A percentile compares a stretch with the other conserved stretches of the same genome.
These are phyloP conservation scores for Myzus persicae DNA, from an alignment of 1,140 invertebrate species.

Conservation along the genomic window DNA sequence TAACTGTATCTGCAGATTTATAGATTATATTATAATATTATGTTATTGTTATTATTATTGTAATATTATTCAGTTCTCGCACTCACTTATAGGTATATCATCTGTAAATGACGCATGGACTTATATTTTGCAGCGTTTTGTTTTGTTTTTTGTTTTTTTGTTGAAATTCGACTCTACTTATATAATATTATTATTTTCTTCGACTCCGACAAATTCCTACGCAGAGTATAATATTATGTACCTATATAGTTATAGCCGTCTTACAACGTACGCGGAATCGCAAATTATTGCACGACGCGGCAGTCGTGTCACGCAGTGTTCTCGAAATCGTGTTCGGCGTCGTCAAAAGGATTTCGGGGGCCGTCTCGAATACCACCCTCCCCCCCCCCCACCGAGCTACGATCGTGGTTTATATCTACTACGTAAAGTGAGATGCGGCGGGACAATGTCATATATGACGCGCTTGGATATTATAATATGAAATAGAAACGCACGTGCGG, in stretches of 20 bases:
- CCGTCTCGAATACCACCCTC: not conserved
- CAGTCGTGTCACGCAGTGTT: slow-evolving; percentile 39
- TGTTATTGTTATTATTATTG: not conserved
- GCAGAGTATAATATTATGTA: not conserved
- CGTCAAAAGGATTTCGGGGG: slow-evolving; percentile 1
- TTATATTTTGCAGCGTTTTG: not conserved
- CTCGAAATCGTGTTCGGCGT: slow-evolving; percentile 39
- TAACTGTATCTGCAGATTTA: not conserved
- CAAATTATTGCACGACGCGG: not conserved
- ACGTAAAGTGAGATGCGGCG: not conserved
- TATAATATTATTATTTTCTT: slow-evolving; percentile 10
- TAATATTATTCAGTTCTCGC: not conserved
- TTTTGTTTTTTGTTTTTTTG: no score
- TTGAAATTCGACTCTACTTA: not conserved
- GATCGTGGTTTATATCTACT: not conserved
- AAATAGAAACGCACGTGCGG: not conserved
- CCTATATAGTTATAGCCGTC: not conserved
- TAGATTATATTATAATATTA: not conserved
- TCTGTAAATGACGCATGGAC: not conserved
- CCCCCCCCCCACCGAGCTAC: not conserved
- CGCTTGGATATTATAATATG: not conserved
- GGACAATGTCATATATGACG: not conserved
- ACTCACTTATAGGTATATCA: no score
- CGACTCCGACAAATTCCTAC: not conserved
- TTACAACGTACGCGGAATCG: not conserved